A percentile compares a stretch with the other conserved stretches of the same genome.
Conservation (phyloP, 1,140 invertebrate species). For the Orius laevigatus region DNA sequence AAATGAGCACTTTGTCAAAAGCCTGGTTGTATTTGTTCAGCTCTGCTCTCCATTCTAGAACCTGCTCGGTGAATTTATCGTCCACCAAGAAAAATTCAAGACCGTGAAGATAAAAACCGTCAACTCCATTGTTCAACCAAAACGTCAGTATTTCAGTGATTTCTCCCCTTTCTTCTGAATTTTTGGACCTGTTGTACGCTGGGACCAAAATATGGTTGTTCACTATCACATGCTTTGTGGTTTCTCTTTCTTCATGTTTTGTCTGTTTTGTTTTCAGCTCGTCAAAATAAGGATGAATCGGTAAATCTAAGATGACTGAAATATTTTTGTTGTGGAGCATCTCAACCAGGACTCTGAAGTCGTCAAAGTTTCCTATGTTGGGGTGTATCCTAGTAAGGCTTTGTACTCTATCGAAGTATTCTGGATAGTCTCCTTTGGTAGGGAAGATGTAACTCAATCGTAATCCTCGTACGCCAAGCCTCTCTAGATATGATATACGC, state of each 20-base stretch:
- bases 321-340: constrained; percentile 47
- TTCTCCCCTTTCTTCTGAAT: constrained; percentile 15
- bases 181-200: background rate
- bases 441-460: constrained; percentile 59
- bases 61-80: constrained; percentile 27
- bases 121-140: constrained; percentile 48
- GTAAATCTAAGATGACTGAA: constrained; percentile 54
- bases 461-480: constrained; percentile 45
- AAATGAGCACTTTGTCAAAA: constrained; percentile 43
- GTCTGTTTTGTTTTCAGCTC: constrained; percentile 3
- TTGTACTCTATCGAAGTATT: constrained; percentile 44
- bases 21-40: constrained; percentile 28
- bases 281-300: constrained; percentile 41
- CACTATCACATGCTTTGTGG: constrained; percentile 15
- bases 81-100: constrained; percentile 34
- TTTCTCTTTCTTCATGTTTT: background rate
- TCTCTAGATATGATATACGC: constrained; percentile 47
- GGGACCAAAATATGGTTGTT: constrained; percentile 19
- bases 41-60: constrained; percentile 47
- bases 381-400: constrained; percentile 42
- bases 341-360: constrained; percentile 42
- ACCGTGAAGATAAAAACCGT: constrained; percentile 68
- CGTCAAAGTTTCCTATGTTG: constrained; percentile 41
- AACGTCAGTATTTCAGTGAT: constrained; percentile 34
- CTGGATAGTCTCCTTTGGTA: constrained; percentile 43